Base-by-base conservation (phyloP, 1,140 invertebrate genomes). In the Pseudomyrmex dendroicus region DNA sequence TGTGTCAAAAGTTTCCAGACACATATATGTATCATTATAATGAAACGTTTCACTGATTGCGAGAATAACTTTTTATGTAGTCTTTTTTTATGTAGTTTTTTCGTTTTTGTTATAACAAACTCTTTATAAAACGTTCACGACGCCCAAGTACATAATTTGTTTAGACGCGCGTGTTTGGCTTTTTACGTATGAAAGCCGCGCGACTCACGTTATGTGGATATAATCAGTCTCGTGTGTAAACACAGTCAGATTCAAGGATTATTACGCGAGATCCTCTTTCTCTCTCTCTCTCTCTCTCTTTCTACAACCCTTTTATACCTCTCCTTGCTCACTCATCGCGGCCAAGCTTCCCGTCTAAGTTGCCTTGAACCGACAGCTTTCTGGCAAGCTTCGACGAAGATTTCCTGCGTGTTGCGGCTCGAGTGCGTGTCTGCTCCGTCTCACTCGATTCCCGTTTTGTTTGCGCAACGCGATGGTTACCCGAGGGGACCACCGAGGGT, bases 371-470 rank as follows among this genome's bases (percentile, higher is more conserved):
- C 50, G 73, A 77, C 62, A 77, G 56, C 61, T 35, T 44, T 25
- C 61, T 25, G 22, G 56, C 54, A 20, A 62, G 76, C 63, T 57
- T 78, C 64, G 76, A 70, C 52, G 20, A n/a, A 68, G 76, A 78
- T 70, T 78, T 78, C 64, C 64, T 68, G 35, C 76, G 25, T 62
- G 67, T 73, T 59, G 67, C 66, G 56, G 48, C 48, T 73, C 54
- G 22, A 72, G 78, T 73, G 78, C 46, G 67, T 82, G 22, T 64
- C 56, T 72, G 66, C 44, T 70, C 35, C 77, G 25, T 44, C 76
- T 70, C 74, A 68, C 61, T 77, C 64, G 61, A 83, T 20, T 54
- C 50, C 10, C 15, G 62, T 80, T 62, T 84, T 84, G 82, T 80
- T 84, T 84, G 66, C 64, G 52, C 48, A 80, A 80, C 82, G 73